A percentile compares a stretch with the other conserved stretches of the same genome.
phyloP scores from a whole-genome alignment of 2,113 vertebrate species.

The Otocyon megalotis region DNA sequence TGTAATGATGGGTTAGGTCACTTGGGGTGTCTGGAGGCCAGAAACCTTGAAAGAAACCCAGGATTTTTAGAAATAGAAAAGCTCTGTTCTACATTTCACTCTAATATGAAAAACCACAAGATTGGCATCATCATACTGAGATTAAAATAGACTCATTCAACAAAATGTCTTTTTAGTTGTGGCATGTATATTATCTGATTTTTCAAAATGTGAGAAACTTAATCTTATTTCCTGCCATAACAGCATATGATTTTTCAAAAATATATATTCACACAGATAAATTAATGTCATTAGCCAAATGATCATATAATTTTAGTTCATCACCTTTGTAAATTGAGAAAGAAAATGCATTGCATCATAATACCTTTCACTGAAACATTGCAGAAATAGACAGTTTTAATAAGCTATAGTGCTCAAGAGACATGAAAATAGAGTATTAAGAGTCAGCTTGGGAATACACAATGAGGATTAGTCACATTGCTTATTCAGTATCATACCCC shows the following conservation, averaged over 20 bases:
- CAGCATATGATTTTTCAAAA: slow-evolving; percentile 66
- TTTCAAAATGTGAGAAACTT: slow-evolving; percentile 71
- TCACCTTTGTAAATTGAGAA: slow-evolving; percentile 63
- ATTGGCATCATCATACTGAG: slow-evolving; percentile 48
- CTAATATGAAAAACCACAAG: slow-evolving; percentile 14
- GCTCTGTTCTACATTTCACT: slow-evolving; percentile 33
- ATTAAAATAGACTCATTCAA: slow-evolving; percentile 73
- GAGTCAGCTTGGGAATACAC: slow-evolving; percentile 66
- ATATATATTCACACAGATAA: slow-evolving; percentile 67
- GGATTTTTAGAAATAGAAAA: slow-evolving; percentile 16
- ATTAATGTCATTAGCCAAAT: slow-evolving; percentile 71
- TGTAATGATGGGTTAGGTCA: slow-evolving; percentile 51
- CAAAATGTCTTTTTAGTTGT: slow-evolving; percentile 56
- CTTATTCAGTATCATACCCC: slow-evolving; percentile 67
- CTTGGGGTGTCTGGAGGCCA: neutral
- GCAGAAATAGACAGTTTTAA: slow-evolving; percentile 74
- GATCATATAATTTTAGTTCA: slow-evolving; percentile 70
- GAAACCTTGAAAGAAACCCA: slow-evolving; percentile 41
- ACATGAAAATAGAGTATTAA: slow-evolving; percentile 64
- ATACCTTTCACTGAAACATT: slow-evolving; percentile 63
- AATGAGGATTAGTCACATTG: slow-evolving; percentile 72
- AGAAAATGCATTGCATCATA: slow-evolving; percentile 69
- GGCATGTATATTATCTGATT: slow-evolving; percentile 57
- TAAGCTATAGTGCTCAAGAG: slow-evolving; percentile 62
- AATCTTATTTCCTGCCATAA: slow-evolving; percentile 66